Base-by-base conservation (phyloP, 2,113 vertebrate genomes). In the Nycticryphes semicollaris region DNA sequence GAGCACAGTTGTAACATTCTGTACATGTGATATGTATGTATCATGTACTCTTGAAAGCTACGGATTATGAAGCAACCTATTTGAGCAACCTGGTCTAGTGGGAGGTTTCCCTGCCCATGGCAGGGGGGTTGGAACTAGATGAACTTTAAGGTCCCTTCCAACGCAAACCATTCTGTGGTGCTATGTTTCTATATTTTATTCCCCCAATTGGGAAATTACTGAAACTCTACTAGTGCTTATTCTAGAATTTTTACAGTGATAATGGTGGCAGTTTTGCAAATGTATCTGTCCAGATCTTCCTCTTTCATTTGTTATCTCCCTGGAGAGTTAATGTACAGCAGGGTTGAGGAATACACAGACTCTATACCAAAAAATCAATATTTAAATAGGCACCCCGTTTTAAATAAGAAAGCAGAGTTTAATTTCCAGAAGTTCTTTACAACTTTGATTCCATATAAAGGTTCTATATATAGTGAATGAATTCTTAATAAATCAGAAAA, bases 11-110 rank as follows among this genome's bases (percentile, higher is more conserved):
- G 24, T 45, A 78, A 14, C 3, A 7, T 83, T 93, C 51, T 75
- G 20, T 12, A 62, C 11, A 17, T 7, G 27, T 7, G 27, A 7
- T 21, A 31, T 1, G 0, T 30, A 28, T 54, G 14, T 39, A 37
- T 82, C 18, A 27, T 12, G 6, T 51, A 30, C 2, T 48, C 24
- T 60, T 56, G 53, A 88, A 95, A 83, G 6, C 39, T 54, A 62
- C 0, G 4, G 30, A 62, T 73, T 79, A 60, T 45, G 25, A 35
- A 82, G 47, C 47, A 19, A 47, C 19, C 47, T 47, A 47, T 47
- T 47, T 47, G 18, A 47, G 47, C 47, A 47, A 47, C 47, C 47
- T 47, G 47, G 19, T 47, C 8, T 21, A 21, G 47, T 47, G 47
- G 47, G 47, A 47, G 47, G 18, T 47, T 10, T 47, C 20, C 47